Percentiles rank a stretch among this genome's conserved stretches.
Conservation (phyloP, 2,113 vertebrate genomes). For the Rafetus swinhoei region DNA sequence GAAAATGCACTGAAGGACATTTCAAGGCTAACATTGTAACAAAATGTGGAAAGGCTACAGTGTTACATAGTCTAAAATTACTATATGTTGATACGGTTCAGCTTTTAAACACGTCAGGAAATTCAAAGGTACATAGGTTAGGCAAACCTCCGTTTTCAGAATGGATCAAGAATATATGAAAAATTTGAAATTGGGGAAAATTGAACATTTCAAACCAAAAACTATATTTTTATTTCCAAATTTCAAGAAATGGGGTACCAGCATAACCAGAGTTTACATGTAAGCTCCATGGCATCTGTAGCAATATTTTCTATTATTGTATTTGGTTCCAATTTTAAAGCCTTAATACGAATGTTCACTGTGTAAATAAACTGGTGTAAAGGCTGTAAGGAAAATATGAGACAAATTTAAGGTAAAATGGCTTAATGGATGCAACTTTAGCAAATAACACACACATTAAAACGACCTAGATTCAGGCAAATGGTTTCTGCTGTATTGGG, state of each 20-base stretch:
- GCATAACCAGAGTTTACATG: background rate
- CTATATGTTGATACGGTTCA: background rate
- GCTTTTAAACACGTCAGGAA: background rate
- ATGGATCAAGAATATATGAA: background rate
- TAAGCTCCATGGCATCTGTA: background rate
- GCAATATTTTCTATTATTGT: background rate
- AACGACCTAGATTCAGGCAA: background rate
- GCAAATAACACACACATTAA: background rate
- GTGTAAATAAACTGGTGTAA: background rate
- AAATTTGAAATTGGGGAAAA: background rate
- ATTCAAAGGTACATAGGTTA: background rate
- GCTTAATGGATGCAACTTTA: background rate
- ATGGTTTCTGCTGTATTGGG: background rate
- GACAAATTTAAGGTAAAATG: background rate
- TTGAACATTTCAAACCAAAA: background rate
- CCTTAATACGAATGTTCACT: background rate
- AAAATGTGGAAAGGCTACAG: background rate
- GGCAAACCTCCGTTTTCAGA: background rate
- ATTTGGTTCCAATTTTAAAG: background rate
- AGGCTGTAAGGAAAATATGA: background rate
- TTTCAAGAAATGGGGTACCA: background rate
- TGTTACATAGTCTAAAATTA: background rate
- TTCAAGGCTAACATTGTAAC: background rate
- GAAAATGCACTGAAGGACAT: conserved; percentile 8
- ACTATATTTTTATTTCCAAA: background rate